Evolutionary conservation across 2,113 vertebrate genomes (phyloP), one percentile per base, ranked within the genome.

Genomic region (Gallinago undulata): DNA sequence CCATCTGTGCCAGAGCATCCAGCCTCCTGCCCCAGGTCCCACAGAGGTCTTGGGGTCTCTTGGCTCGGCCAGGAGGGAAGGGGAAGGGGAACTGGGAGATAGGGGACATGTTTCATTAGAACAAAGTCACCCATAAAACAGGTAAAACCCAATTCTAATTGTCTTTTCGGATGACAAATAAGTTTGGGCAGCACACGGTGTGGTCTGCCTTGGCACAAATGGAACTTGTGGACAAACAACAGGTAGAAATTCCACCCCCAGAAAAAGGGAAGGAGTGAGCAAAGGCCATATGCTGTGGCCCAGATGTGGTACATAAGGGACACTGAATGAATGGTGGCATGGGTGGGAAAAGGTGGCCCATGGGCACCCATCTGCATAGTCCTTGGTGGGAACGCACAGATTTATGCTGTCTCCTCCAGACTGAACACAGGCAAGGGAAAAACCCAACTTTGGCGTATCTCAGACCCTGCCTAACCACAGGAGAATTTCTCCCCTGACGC

Each of bases 81-180:
- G 21, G 18, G 25, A n/a, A 80, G 13, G 8, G 23, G 27, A 17
- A 23, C 17, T 69, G 35, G 30, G 25, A 75, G 41, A 21, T n/a
- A 33, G 77, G 48, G 21, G 17, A 53, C 0, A 0, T 10, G 21
- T 48, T 92, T 62, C 3, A 2, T 48, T 27, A 39, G 14, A 53
- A 33, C 39, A 56, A 50, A 91, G 15, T 15, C 66, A 35, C 13
- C 5, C 4, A 41, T 19, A 7, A 33, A 83, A 18, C 12, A 28
- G 24, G 6, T 17, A 2, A 80, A n/a, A 50, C 21, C 2, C n/a
- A 48, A 0, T 35, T 74, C 11, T 8, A 4, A 51, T 15, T 48
- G n/a, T 30, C 12, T 37, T 41, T 12, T 67, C 11, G 2, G 1
- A 1, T 0, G 2, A 22, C 8, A 67, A 4, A 21, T 41, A n/a